Evolutionary conservation across 2,113 vertebrate species (phyloP), one percentile per base, ranked within the genome.

Genomic region (Smithornis capensis): DNA sequence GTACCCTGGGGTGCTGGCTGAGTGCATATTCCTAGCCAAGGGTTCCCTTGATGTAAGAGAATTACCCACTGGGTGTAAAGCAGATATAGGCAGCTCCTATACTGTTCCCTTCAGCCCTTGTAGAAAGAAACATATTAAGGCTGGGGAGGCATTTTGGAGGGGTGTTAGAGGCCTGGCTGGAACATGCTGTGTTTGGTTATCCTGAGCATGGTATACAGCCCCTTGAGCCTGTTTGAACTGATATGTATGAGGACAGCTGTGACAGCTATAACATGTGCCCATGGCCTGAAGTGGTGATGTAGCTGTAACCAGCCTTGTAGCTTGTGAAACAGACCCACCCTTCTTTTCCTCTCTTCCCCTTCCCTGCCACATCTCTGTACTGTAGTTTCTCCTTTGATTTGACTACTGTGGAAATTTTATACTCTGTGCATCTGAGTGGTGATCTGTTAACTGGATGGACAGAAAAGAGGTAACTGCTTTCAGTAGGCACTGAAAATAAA

Each of bases 191-290:
- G 2, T 65, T 86, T 92, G 88, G 71, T 95, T 95, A 78, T 78
- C 80, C 71, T 62, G 76, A 63, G 80, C 57, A 19, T 87, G 73
- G 79, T 95, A 68, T 70, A 16, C 64, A 80, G 52, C 65, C 79
- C 92, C 93, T 71, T 17, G 52, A 86, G 88, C 60, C 44, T 60
- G 28, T 56, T 81, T 60, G 88, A 94, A 83, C 60, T 93, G 93
- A 91, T 86, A 62, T 83, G 76, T 63, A 44, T 50, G 82, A 93
- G 94, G 90, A 80, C 71, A 92, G 40, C 73, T 93, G 68, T 90
- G 95, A 96, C 85, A 95, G 85, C 64, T 88, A 0, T 86, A 95
- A 53, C 85, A 53, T 87, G 63, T 95, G 91, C 78, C 78, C 56
- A 15, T 90, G 93, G 92, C 94, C 79, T 19, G 5, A 69, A 93